These are phyloP conservation scores for Zaprionus gabonicus DNA, from an alignment of 1,140 invertebrate species.

Conservation along the genomic window DNA sequence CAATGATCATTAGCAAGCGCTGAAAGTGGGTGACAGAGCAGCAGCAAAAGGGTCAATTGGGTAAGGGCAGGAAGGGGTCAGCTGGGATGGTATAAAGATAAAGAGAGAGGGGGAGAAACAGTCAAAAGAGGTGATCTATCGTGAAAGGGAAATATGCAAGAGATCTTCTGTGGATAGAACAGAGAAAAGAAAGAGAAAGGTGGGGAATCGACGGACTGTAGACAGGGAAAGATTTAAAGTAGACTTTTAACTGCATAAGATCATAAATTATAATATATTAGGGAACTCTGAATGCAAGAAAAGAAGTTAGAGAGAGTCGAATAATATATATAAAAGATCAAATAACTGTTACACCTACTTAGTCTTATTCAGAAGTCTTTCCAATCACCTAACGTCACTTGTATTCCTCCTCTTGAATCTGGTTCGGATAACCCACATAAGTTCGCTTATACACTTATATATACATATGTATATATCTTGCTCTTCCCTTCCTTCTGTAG, in stretches of 20 bases:
- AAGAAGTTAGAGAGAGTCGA: no score
- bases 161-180: no score
- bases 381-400: not conserved
- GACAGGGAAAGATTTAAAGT: no score
- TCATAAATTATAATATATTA: no score
- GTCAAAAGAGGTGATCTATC: not conserved
- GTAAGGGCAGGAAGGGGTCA: not conserved
- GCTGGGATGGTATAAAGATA: not conserved
- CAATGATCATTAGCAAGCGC: constrained; percentile 34
- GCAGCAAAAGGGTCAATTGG: not conserved
- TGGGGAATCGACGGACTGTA: no score
- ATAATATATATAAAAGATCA: not conserved
- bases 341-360: not conserved
- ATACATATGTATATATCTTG: no score
- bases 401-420: no score
- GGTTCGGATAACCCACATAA: not conserved
- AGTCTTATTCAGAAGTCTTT: not conserved
- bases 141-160: no score
- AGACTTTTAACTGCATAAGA: no score
- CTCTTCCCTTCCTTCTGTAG: not conserved
- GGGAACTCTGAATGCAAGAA: no score
- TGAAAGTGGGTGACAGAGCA: not conserved
- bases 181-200: no score
- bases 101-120: not conserved
- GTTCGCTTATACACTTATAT: not conserved